Conservation (phyloP, 2,888 invertebrate species). For the Cheilosia urbana region DNA sequence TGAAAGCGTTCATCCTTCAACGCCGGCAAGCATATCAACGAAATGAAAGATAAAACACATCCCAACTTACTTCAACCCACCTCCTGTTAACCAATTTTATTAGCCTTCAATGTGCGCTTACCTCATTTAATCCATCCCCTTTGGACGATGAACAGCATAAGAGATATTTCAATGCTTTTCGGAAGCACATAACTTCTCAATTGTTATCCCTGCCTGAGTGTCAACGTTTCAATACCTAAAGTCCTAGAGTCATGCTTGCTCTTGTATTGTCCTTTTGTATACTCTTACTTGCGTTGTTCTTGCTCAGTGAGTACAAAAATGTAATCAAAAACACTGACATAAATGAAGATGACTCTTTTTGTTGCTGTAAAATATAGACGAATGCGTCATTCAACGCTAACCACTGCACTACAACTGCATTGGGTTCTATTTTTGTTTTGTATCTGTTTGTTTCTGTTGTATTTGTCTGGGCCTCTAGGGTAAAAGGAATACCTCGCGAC, state of each 20-base stretch:
- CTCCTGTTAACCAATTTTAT: background rate
- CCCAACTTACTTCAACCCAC: background rate
- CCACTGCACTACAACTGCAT: conserved; percentile 65
- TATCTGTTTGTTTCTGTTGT: conserved; percentile 7
- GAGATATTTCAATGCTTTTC: conserved; percentile 74
- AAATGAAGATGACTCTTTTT: conserved; percentile 1
- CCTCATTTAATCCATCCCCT: conserved; percentile 81
- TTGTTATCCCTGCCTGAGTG: conserved; percentile 34
- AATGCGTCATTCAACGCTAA: conserved; percentile 62
- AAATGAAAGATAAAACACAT: no score
- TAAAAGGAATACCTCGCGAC: conserved; percentile 20
- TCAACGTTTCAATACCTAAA: conserved; percentile 16
- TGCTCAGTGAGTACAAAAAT: background rate
- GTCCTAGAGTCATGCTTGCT: conserved; percentile 21
- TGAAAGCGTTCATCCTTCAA: conserved; percentile 30
- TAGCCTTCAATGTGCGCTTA: conserved; percentile 76
- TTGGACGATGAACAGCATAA: conserved; percentile 76
- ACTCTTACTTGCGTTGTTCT: background rate
- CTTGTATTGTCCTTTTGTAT: conserved; percentile 9
- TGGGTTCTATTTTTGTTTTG: conserved; percentile 44
- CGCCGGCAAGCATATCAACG: conserved; percentile 22
- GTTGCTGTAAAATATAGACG: conserved; percentile 29
- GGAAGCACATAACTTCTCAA: conserved; percentile 74
- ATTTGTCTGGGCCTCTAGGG: conserved; percentile 5
- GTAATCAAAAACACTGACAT: conserved; percentile 19